phyloP scores from a whole-genome alignment of 1,140 invertebrate genomes.

The Rhyacophila brunnea region DNA sequence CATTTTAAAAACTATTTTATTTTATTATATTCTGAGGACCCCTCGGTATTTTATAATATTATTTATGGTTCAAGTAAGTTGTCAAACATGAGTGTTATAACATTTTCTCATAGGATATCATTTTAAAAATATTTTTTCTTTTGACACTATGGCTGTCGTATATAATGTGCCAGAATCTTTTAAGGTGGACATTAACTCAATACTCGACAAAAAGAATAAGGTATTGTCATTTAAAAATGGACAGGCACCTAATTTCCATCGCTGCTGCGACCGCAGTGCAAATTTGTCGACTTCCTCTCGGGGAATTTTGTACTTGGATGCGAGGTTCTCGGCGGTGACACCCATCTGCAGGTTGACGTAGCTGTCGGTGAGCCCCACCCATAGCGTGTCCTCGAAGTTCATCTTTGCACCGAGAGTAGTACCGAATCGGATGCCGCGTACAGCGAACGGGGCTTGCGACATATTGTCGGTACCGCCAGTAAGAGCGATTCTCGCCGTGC shows the following conservation, averaged over 20 bases:
- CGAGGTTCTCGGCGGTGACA: slow-evolving; percentile 95
- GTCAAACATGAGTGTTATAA: too few relatives aligned
- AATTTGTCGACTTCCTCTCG: slow-evolving; percentile 87
- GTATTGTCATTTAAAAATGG: too few relatives aligned
- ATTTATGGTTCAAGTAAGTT: too few relatives aligned
- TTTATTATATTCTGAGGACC: too few relatives aligned
- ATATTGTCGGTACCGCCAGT: slow-evolving; percentile 95
- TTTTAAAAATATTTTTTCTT: too few relatives aligned
- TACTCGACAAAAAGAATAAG: too few relatives aligned
- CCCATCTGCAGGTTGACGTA: slow-evolving; percentile 95
- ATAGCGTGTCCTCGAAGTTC: slow-evolving; percentile 88
- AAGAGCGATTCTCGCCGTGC: slow-evolving; percentile 84
- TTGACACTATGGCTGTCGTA: too few relatives aligned
- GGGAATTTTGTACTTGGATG: slow-evolving; percentile 84
- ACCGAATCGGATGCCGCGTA: slow-evolving; percentile 89
- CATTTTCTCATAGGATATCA: too few relatives aligned
- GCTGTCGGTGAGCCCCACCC: slow-evolving; percentile 85
- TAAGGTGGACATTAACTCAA: too few relatives aligned
- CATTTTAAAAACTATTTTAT: too few relatives aligned
- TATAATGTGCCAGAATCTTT: too few relatives aligned
- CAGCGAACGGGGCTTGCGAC: slow-evolving; percentile 90
- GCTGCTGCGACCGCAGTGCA: slow-evolving; percentile 79
- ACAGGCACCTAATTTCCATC: slow-evolving; percentile 72
- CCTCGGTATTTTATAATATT: too few relatives aligned
- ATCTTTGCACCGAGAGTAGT: slow-evolving; percentile 77